Evolutionary conservation across 2,113 vertebrate genomes (phyloP).

Genomic region (Spheniscus mendiculus): DNA sequence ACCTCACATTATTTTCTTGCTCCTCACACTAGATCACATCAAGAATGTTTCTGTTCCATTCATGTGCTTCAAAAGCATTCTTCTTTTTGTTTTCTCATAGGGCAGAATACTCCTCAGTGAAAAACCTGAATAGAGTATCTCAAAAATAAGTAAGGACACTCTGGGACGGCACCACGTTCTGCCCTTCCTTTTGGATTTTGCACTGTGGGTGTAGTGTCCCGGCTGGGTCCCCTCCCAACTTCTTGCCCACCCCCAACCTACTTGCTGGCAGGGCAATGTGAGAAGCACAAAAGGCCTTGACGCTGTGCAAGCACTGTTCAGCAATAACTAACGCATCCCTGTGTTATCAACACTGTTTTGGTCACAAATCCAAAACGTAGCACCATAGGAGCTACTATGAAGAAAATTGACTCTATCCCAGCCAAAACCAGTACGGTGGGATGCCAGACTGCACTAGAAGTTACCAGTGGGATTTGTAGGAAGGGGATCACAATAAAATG

Average conservation of each 20-base stretch:
- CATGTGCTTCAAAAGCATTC: background rate
- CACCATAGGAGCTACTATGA: background rate
- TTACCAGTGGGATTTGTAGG: background rate
- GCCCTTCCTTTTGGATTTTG: background rate
- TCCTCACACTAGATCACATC: background rate
- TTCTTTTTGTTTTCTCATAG: background rate
- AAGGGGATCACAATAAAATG: background rate
- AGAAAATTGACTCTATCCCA: background rate
- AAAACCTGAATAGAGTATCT: background rate
- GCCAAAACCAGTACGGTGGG: background rate
- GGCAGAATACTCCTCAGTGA: background rate
- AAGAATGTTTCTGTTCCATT: background rate
- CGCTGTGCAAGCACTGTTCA: background rate
- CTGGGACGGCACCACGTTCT: background rate
- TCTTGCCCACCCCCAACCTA: background rate
- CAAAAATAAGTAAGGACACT: background rate
- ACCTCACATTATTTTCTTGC: background rate
- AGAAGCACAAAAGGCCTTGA: background rate
- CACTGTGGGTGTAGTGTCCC: background rate
- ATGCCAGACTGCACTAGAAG: background rate
- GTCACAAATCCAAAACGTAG: background rate
- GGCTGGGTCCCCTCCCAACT: background rate
- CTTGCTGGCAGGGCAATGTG: background rate
- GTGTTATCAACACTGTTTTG: background rate
- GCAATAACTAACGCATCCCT: background rate